Percentiles rank a stretch among this genome's conserved stretches.
Evolutionary conservation across 1,140 invertebrate species (phyloP).

Genomic region (Laodelphax striatellus): DNA sequence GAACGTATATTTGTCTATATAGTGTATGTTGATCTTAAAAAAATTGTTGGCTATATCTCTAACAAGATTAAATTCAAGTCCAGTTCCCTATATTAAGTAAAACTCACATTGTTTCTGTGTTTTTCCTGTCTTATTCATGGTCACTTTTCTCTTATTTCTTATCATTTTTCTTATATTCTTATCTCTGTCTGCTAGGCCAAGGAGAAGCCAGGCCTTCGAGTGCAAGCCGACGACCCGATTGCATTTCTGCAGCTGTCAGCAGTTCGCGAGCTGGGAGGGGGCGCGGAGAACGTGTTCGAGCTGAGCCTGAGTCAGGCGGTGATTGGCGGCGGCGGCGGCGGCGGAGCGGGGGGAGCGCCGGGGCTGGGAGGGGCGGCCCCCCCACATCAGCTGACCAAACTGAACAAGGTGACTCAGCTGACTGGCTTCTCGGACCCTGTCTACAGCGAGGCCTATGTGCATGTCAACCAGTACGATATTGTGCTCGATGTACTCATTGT

Average conservation of each 20-base stretch:
- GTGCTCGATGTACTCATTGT: slow-evolving; percentile 95
- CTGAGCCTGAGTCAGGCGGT: slow-evolving; percentile 86
- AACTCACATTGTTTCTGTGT: too few species aligned
- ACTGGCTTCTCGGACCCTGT: slow-evolving; percentile 99
- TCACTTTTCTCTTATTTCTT: too few species aligned
- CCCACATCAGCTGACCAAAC: slow-evolving; percentile 35
- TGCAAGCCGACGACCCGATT: slow-evolving; percentile 82
- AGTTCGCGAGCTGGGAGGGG: slow-evolving; percentile 34
- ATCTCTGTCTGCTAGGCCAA: slow-evolving; percentile 37
- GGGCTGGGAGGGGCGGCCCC: background rate
- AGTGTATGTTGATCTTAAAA: too few species aligned
- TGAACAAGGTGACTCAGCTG: slow-evolving; percentile 91
- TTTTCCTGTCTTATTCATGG: too few species aligned
- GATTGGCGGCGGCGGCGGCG: slow-evolving; percentile 37
- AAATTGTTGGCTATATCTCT: too few species aligned
- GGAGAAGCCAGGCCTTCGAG: slow-evolving; percentile 55
- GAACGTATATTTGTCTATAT: too few species aligned
- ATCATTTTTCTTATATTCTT: too few species aligned
- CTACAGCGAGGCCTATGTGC: slow-evolving; percentile 97
- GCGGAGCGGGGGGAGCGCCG: background rate
- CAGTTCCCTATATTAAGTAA: too few species aligned
- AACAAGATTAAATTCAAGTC: too few species aligned
- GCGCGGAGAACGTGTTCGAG: slow-evolving; percentile 84
- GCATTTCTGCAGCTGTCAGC: slow-evolving; percentile 72
- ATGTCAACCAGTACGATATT: slow-evolving; percentile 99